Conservation (phyloP, 1,140 invertebrate species). For the Zophobas atratus region DNA sequence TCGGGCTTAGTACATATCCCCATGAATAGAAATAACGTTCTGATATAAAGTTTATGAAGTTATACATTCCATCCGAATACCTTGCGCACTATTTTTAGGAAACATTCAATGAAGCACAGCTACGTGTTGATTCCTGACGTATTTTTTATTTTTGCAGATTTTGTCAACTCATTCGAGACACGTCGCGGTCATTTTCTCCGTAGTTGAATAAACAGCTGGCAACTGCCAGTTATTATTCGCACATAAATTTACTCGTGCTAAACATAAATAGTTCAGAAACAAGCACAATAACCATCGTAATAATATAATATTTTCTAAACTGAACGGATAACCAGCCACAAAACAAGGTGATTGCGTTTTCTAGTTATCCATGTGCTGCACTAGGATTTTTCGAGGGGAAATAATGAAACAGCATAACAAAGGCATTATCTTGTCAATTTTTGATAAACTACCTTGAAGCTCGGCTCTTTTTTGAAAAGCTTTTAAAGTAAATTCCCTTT, state of each 20-base stretch:
- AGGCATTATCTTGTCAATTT: slow-evolving; percentile 42
- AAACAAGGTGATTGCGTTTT: slow-evolving; percentile 30
- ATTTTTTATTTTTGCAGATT: slow-evolving; percentile 29
- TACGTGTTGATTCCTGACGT: slow-evolving; percentile 33
- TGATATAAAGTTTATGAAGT: slow-evolving; percentile 3
- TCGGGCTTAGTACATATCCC: neutral
- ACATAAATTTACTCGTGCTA: slow-evolving; percentile 1
- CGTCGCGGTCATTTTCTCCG: slow-evolving; percentile 21
- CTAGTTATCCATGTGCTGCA: slow-evolving; percentile 28
- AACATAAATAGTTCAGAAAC: slow-evolving; percentile 21
- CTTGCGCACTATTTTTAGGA: slow-evolving; percentile 10
- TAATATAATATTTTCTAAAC: slow-evolving; percentile 19
- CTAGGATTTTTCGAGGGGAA: slow-evolving; percentile 15
- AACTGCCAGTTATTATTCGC: slow-evolving; percentile 27
- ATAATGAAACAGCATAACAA: slow-evolving; percentile 39
- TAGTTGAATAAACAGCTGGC: slow-evolving; percentile 33
- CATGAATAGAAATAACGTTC: neutral
- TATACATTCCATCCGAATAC: neutral
- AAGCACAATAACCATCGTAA: slow-evolving; percentile 17
- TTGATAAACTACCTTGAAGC: slow-evolving; percentile 30
- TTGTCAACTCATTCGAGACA: slow-evolving; percentile 24
- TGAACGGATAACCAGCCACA: slow-evolving; percentile 1
- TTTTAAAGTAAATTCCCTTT: slow-evolving; percentile 40
- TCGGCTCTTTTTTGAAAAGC: slow-evolving; percentile 17
- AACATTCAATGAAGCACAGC: slow-evolving; percentile 6